Evolutionary conservation across 2,888 invertebrate species (phyloP), one percentile per base, ranked within the genome.

Genomic region (Rhingia campestris): DNA sequence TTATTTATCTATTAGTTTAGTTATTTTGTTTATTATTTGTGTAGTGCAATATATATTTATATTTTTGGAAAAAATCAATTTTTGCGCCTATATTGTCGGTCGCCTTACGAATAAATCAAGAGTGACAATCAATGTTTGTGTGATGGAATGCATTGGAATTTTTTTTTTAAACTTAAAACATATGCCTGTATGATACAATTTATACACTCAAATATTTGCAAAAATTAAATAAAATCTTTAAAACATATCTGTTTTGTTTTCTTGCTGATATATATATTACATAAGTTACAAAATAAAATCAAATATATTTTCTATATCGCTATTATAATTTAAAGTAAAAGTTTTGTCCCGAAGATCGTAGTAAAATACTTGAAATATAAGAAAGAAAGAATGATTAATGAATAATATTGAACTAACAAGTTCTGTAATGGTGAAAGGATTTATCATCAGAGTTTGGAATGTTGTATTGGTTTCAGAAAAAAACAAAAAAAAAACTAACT

Each of bases 91-190:
- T 12, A 4, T 49, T 39, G 54, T 33, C 10, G 33, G 43, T 54
- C 47, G 47, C 14, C 14, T 67, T 49, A 39, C 30, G 7, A n/a
- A 54, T 49, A 70, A 67, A 81, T 70, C 64, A 70, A 75, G 63
- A 64, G 63, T 64, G 56, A 70, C 81, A 81, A 81, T 81, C 81
- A 81, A 81, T 81, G 81, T 70, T 81, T 81, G 69, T 75, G 75
- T 81, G 81, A 81, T 75, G 64, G 35, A 63, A 70, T 75, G 51
- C 61, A 63, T 14, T 45, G 43, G 53, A 43, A 32, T 33, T 33
- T 7, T 45, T n/a, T 7, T 45, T 59, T 32, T 32, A n/a, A 61
- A 61, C 45, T 32, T 9, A 45, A 63, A 49, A 39, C 14, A 30
- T 33, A 61, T 37, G 33, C 32, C 56, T 49, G 45, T 37, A 56